These are phyloP conservation scores for Neopipo cinnamomea DNA, from an alignment of 2,113 vertebrate species.

Conservation along the genomic window DNA sequence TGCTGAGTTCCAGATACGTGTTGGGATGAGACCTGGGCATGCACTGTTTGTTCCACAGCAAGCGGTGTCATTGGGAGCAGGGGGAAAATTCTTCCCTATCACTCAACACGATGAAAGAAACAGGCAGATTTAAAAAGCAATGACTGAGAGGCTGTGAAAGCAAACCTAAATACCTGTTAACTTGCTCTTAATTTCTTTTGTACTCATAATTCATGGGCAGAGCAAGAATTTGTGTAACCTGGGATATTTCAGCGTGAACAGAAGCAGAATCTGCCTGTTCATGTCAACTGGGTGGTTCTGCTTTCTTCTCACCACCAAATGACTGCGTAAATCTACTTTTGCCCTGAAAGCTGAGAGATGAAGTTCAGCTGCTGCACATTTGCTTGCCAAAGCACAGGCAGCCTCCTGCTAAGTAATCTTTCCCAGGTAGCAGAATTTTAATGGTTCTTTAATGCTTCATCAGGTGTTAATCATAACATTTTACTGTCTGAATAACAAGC, in stretches of 20 bases:
- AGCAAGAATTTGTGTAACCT: not conserved
- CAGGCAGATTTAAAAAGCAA: not conserved
- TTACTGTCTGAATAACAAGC: conserved; percentile 50
- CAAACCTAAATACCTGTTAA: not conserved
- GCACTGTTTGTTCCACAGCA: rapidly evolving
- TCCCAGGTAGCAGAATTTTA: conserved; percentile 42
- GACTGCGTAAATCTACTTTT: not conserved
- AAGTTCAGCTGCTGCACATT: not conserved
- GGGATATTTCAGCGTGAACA: rapidly evolving
- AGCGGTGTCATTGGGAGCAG: rapidly evolving
- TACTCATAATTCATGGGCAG: not conserved
- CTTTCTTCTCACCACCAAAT: not conserved
- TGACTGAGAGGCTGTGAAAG: not conserved
- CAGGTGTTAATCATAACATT: conserved; percentile 24
- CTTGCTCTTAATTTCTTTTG: not conserved
- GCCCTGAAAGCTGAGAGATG: not conserved
- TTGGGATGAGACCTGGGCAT: not conserved
- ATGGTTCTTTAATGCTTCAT: conserved; percentile 42
- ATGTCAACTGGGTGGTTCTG: not conserved
- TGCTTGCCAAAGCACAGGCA: not conserved
- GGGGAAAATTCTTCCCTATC: not conserved
- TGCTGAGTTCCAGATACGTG: not conserved
- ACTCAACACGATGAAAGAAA: not conserved
- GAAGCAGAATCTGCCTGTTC: not conserved
- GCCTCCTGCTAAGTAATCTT: not conserved